Percentiles rank a stretch among this genome's conserved stretches.
Evolutionary conservation across 2,113 vertebrate species (phyloP).

Genomic region (Acinonyx jubatus): DNA sequence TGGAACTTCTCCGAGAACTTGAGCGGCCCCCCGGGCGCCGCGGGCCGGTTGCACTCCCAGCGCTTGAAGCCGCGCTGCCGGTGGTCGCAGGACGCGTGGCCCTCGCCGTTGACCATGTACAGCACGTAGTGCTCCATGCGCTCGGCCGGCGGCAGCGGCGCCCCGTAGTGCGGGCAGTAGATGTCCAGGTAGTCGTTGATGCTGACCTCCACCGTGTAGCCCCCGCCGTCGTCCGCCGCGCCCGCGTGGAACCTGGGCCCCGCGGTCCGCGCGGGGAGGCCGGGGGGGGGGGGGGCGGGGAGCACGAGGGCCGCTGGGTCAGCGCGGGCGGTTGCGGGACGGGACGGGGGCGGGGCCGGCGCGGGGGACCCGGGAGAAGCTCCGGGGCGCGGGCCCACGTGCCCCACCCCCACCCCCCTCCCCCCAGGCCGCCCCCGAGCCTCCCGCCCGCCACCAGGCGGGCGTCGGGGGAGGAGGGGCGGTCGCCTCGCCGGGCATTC

Average conservation of each 20-base stretch:
- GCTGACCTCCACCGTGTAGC: constrained; percentile 95
- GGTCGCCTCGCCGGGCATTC: neutral
- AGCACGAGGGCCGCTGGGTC: neutral
- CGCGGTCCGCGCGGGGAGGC: neutral
- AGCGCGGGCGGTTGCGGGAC: too few species aligned
- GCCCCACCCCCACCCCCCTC: neutral
- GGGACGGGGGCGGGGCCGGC: too few species aligned
- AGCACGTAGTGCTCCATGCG: constrained; percentile 94
- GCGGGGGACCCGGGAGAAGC: neutral
- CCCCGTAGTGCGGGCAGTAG: constrained; percentile 96
- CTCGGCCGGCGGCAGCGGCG: constrained; percentile 84
- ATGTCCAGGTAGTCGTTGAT: constrained; percentile 99
- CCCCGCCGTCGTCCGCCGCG: constrained; percentile 79
- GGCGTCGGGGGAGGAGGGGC: neutral
- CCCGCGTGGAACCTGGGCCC: constrained; percentile 88
- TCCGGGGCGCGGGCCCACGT: neutral
- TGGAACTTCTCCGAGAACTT: constrained; percentile 99
- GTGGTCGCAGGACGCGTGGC: constrained; percentile 93
- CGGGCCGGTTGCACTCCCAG: constrained; percentile 97
- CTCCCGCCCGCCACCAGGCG: neutral
- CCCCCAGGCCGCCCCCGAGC: neutral
- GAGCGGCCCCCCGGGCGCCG: constrained; percentile 92
- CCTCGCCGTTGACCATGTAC: constrained; percentile 97
- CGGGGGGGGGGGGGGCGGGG: too few species aligned
- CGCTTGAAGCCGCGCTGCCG: constrained; percentile 95